Evolutionary conservation across 2,797 vertebrate species (phyloP).

Genomic region (Cichlasoma orientale): DNA sequence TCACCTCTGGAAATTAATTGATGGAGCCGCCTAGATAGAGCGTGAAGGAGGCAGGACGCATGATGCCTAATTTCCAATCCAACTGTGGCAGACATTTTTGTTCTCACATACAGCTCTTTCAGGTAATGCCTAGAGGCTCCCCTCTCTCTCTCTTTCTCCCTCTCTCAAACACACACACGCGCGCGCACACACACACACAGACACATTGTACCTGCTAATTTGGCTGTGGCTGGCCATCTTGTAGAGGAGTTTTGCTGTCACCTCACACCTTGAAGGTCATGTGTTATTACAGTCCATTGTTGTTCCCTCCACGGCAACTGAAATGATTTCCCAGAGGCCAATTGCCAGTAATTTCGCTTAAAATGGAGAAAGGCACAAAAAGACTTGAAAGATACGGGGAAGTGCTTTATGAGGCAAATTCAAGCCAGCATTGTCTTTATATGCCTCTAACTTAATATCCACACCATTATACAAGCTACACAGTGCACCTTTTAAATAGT

Average conservation of each 20-base stretch:
- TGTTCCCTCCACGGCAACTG: constrained; percentile 23
- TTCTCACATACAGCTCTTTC: constrained; percentile 4
- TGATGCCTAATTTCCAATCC: not conserved
- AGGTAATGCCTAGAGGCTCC: not conserved
- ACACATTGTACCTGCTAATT: constrained; percentile 14
- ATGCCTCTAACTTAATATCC: not conserved
- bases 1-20: constrained; percentile 9
- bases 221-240: constrained; percentile 3
- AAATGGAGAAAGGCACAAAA: constrained; percentile 23
- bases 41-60: constrained; percentile 2
- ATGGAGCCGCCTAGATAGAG: not conserved
- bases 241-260: constrained; percentile 20
- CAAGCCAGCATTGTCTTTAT: not conserved
- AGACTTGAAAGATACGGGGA: not conserved
- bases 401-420: constrained; percentile 15
- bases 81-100: constrained; percentile 4
- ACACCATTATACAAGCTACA: not conserved
- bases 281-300: constrained; percentile 44
- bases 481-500: not conserved
- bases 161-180: not conserved
- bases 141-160: not conserved
- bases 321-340: constrained; percentile 43
- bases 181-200: not conserved
- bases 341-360: constrained; percentile 17
- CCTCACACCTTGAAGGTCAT: constrained; percentile 39